phyloP scores from a whole-genome alignment of 2,888 invertebrate species.

The Papilio gigon region DNA sequence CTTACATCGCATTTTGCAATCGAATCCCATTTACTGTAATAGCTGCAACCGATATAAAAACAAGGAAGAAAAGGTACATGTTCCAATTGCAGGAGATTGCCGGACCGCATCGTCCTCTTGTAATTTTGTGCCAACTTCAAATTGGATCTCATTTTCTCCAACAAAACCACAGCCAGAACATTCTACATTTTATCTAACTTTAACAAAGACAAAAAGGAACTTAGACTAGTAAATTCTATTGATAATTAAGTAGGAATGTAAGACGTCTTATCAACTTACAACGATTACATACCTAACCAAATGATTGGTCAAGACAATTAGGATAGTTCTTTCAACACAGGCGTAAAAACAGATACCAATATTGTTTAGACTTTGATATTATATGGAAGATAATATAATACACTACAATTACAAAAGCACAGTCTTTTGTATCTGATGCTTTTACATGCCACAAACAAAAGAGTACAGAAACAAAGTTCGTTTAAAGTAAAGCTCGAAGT shows the following conservation, averaged over 20 bases:
- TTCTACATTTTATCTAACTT: constrained; percentile 1
- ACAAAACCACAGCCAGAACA: neutral
- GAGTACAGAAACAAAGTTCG: neutral
- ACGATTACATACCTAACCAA: neutral
- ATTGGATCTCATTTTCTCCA: neutral
- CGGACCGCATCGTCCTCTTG: neutral
- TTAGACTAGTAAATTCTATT: neutral
- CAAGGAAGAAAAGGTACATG: constrained; percentile 13
- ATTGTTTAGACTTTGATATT: too few species aligned
- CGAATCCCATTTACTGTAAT: constrained; percentile 15
- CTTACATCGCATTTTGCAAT: neutral
- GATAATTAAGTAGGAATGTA: too few species aligned
- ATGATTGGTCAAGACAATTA: neutral
- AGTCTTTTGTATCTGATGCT: too few species aligned
- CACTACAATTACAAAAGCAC: too few species aligned
- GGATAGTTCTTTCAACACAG: too few species aligned
- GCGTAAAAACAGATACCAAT: too few species aligned
- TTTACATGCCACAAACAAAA: neutral
- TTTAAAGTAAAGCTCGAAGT: neutral
- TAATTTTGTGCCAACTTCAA: constrained; percentile 22
- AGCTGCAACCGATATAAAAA: constrained; percentile 12
- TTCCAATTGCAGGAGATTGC: constrained; percentile 21
- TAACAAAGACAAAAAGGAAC: neutral
- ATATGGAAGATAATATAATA: too few species aligned
- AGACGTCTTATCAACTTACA: too few species aligned